A percentile compares a stretch with the other conserved stretches of the same genome.
These are phyloP conservation scores for Axinella damicornis DNA, from an alignment of 37 sponge, comb jelly and placozoan species.

Conservation along the genomic window DNA sequence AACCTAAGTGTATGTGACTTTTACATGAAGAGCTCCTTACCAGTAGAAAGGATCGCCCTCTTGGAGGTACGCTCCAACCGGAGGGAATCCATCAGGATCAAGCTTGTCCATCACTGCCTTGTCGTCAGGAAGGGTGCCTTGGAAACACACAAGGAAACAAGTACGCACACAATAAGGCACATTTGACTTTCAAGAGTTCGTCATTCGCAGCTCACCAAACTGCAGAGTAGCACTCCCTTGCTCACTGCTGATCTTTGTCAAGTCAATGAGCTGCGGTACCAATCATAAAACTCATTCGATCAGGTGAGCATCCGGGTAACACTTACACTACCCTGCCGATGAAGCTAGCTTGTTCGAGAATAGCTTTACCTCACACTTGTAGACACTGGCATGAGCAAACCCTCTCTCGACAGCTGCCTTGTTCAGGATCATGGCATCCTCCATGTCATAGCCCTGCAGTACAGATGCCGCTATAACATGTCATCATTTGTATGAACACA, in stretches of 20 bases:
- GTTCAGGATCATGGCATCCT: slow-evolving; percentile 99
- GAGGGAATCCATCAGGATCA: slow-evolving; percentile 94
- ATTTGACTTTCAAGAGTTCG: no score
- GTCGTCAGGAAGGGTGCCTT: slow-evolving; percentile 58
- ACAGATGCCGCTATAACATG: no score
- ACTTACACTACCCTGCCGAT: no score
- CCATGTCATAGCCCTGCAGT: slow-evolving; percentile 99
- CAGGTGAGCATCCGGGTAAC: no score
- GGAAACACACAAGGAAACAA: not conserved
- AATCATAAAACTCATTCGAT: no score
- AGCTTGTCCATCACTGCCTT: slow-evolving; percentile 46
- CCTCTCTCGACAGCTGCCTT: slow-evolving; percentile 96
- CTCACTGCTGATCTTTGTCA: slow-evolving; percentile 29
- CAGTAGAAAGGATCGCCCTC: slow-evolving; percentile 90
- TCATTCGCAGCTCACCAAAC: slow-evolving; percentile 19
- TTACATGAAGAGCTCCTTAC: no score
- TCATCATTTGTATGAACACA: no score
- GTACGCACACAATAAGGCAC: no score
- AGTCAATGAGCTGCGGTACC: slow-evolving; percentile 41
- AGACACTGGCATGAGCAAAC: slow-evolving; percentile 91
- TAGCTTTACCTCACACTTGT: slow-evolving; percentile 80
- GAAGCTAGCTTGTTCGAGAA: no score
- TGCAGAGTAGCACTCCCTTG: slow-evolving; percentile 15
- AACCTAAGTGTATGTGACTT: no score
- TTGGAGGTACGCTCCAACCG: slow-evolving; percentile 77